Conservation (phyloP, 2,888 invertebrate genomes). For the Sinhomidia bicolor region DNA sequence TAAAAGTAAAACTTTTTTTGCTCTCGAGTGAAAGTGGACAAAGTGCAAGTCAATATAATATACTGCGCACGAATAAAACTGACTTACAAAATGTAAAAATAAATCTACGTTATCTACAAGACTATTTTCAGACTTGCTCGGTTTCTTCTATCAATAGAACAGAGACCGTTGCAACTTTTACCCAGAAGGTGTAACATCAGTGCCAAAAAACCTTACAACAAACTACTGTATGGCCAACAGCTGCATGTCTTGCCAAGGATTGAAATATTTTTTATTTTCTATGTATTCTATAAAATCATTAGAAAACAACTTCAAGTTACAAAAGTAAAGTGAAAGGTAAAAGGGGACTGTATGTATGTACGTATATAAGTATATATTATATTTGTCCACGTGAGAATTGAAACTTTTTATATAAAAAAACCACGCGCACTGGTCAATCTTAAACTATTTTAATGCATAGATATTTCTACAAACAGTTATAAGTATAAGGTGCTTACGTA, state of each 20-base stretch:
- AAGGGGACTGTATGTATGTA: background rate
- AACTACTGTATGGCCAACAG: background rate
- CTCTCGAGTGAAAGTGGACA: background rate
- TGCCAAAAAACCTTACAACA: conserved; percentile 6
- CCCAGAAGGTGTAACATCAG: background rate
- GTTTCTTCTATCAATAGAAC: too few relatives aligned
- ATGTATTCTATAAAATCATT: background rate
- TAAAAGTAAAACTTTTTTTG: too few relatives aligned
- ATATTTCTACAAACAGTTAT: background rate
- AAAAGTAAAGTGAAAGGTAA: background rate
- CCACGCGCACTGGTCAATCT: background rate
- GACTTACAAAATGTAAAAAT: too few relatives aligned
- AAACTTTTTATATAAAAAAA: background rate
- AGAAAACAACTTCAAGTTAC: background rate
- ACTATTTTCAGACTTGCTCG: background rate
- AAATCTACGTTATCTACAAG: background rate
- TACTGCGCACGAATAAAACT: background rate
- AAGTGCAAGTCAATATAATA: too few relatives aligned
- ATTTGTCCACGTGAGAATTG: background rate
- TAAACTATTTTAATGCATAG: background rate
- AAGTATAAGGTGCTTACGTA: too few relatives aligned
- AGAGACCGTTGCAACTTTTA: background rate
- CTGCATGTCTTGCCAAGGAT: background rate
- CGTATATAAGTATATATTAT: background rate
- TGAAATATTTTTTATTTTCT: background rate